phyloP scores from a whole-genome alignment of 2,888 invertebrate species.

The Harmothoe impar region DNA sequence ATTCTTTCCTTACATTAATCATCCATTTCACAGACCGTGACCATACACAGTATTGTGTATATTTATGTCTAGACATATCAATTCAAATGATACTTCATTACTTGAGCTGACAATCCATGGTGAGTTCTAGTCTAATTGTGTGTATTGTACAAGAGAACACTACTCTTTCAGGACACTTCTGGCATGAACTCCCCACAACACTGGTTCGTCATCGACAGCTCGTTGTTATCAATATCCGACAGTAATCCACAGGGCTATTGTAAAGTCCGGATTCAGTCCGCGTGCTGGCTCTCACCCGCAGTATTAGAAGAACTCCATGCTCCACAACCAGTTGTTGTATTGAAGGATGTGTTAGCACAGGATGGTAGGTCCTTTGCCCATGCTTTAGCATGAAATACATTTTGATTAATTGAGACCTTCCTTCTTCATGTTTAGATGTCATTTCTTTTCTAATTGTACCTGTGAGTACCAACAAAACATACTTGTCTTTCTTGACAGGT shows the following conservation, averaged over 20 bases:
- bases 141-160: not conserved
- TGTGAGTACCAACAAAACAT: too few species aligned
- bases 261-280: not conserved
- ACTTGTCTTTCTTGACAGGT: not conserved
- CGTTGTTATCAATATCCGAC: not conserved
- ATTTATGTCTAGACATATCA: too few species aligned
- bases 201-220: not conserved
- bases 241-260: not conserved
- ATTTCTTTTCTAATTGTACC: too few species aligned
- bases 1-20: too few species aligned
- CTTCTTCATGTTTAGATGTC: too few species aligned
- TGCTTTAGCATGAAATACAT: too few species aligned
- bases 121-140: too few species aligned
- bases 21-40: too few species aligned
- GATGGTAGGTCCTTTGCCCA: constrained; percentile 36
- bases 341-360: not conserved
- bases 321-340: not conserved
- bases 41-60: too few species aligned
- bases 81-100: too few species aligned
- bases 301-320: not conserved
- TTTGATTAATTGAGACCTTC: too few species aligned
- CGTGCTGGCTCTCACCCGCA: constrained; percentile 37
- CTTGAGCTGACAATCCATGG: not conserved
- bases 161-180: not conserved
- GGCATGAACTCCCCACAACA: not conserved